Base-by-base conservation (phyloP, 2,797 vertebrate genomes). In the Centroberyx gerrardi region DNA sequence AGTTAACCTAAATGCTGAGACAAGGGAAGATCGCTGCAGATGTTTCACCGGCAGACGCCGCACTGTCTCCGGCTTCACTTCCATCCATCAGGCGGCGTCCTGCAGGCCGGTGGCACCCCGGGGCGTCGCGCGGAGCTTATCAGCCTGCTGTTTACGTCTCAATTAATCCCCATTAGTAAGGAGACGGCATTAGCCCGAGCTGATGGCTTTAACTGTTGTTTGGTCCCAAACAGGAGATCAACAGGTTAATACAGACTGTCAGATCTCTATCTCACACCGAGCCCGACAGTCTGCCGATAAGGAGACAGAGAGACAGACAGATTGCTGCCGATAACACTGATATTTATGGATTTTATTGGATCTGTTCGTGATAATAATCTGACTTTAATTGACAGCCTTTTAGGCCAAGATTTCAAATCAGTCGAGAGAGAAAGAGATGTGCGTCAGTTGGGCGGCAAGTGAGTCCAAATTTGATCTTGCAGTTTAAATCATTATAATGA, bases 21-120 rank as follows among this genome's bases (percentile, higher is more conserved):
- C n/a, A n/a, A 22, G 22, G 22, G 22, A 22, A 22, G 22, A 1
- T 22, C 1, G 22, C 22, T 22, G 22, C 22, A 22, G 22, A 22
- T 65, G 72, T 79, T 53, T 48, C 48, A 56, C 82, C 48, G 81
- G 1, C 40, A 5, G 84, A 88, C 91, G 91, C 91, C 92, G 65
- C 63, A 2, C 38, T 93, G 94, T 94, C 94, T 88, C 22, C 87
- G 77, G 68, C 86, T 89, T 58, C 90, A 75, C 92, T 92, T 90
- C 89, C 81, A 48, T 70, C 82, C 88, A 86, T 90, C 87, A 82
- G 84, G 89, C 81, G 83, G 68, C 67, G 82, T 70, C 80, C 89
- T 18, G 74, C 62, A 83, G 81, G 73, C 55, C 59, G 48, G 59
- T 70, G 52, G 61, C 77, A 42, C 76, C 80, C 80, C 48, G 17